A percentile compares a stretch with the other conserved stretches of the same genome.
Conservation (phyloP, 2,113 vertebrate species). For the Emberiza fucata region DNA sequence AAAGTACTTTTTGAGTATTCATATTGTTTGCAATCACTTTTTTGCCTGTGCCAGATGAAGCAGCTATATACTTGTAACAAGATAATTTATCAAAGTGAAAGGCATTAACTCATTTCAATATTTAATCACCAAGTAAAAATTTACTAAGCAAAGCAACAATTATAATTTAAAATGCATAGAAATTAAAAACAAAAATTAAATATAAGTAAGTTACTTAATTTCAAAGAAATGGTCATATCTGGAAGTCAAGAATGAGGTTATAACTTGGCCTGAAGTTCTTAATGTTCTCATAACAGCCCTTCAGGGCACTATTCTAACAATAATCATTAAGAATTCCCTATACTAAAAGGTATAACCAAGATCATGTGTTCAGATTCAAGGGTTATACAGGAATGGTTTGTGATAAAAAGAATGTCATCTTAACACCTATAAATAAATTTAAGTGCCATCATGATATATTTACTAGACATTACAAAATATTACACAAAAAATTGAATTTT, state of each 20-base stretch:
- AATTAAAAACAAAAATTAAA: neutral
- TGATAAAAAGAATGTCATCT: neutral
- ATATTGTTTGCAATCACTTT: neutral
- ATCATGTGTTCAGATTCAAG: neutral
- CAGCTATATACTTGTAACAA: neutral
- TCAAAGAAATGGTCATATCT: neutral
- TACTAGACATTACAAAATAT: neutral
- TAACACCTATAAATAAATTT: neutral
- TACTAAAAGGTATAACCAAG: neutral
- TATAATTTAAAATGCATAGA: neutral
- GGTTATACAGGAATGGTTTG: neutral
- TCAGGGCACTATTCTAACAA: neutral
- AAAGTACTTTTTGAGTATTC: neutral
- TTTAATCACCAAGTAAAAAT: constrained; percentile 6
- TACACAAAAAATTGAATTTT: neutral
- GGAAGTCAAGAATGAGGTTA: neutral
- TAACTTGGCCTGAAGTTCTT: neutral
- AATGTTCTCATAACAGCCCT: neutral
- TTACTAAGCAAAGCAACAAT: neutral
- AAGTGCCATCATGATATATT: neutral
- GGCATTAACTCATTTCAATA: neutral
- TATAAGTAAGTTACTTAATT: neutral
- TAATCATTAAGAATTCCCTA: neutral
- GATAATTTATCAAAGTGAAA: constrained; percentile 1
- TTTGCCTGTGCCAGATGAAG: neutral